Conservation (phyloP, 1,140 invertebrate genomes). For the Drosophila fuyamai region DNA sequence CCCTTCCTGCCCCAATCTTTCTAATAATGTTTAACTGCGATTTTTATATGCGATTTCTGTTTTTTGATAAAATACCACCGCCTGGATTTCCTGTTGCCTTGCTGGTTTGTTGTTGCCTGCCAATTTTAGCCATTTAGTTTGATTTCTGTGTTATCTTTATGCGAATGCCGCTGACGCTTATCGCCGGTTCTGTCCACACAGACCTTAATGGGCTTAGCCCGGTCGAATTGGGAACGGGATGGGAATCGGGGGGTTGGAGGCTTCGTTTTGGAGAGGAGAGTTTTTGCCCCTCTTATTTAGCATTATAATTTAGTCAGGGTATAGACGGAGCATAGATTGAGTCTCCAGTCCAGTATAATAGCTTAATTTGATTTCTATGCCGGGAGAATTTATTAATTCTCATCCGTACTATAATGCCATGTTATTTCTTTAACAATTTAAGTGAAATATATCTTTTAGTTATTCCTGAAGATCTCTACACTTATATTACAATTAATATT, state of each 20-base stretch:
- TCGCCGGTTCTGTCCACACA: constrained; percentile 51
- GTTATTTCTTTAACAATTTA: too few species aligned
- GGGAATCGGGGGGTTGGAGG: constrained; percentile 19
- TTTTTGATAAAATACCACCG: constrained; percentile 65
- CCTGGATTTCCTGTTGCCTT: constrained; percentile 73
- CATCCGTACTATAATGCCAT: too few species aligned
- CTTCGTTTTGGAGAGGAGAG: constrained; percentile 2
- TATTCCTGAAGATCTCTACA: too few species aligned
- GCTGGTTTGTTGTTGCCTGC: constrained; percentile 50
- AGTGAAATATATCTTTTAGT: too few species aligned
- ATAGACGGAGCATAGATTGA: constrained; percentile 24
- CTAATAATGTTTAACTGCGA: constrained; percentile 82
- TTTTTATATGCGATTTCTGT: constrained; percentile 69
- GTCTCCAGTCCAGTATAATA: background rate
- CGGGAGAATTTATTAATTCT: too few species aligned
- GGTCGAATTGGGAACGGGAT: constrained; percentile 15
- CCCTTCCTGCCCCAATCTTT: constrained; percentile 27
- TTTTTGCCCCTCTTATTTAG: constrained; percentile 25
- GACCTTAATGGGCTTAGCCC: constrained; percentile 70
- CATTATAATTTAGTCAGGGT: constrained; percentile 34
- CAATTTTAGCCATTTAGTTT: constrained; percentile 83
- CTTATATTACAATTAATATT: too few species aligned
- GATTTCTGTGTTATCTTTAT: constrained; percentile 79
- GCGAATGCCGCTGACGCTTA: constrained; percentile 65
- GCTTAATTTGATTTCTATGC: background rate